Percentiles rank a stretch among this genome's conserved stretches.
Conservation (phyloP, 2,888 invertebrate genomes). For the Agriopis aurantiaria region DNA sequence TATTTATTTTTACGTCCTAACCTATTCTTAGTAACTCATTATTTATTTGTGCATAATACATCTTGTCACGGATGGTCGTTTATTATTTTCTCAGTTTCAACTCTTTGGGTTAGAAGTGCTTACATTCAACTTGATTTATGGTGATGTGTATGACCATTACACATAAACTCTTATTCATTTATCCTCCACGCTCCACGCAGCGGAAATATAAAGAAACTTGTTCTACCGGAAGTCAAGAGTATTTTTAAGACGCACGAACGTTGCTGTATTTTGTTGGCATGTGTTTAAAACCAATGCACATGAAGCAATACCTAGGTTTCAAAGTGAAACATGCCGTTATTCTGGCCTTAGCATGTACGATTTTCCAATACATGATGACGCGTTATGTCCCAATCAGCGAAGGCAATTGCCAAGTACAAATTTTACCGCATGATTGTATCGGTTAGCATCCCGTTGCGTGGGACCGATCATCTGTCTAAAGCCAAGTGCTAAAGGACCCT, state of each 20-base stretch:
- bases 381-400: no score
- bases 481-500: not conserved
- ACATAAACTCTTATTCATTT: conserved; percentile 30
- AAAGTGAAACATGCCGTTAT: not conserved
- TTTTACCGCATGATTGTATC: no score
- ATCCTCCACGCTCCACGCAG: conserved; percentile 14
- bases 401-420: no score
- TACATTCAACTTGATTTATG: conserved; percentile 28
- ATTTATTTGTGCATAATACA: conserved; percentile 5
- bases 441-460: not conserved
- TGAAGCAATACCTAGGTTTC: not conserved
- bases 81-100: conserved; percentile 54
- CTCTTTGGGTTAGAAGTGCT: conserved; percentile 46
- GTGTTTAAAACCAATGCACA: not conserved
- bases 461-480: no score
- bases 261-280: conserved; percentile 7
- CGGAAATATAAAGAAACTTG: conserved; percentile 31
- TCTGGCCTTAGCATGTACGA: not conserved
- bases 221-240: conserved; percentile 25
- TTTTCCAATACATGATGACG: not conserved
- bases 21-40: no score
- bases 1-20: no score
- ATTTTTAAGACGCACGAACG: conserved; percentile 11
- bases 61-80: conserved; percentile 31
- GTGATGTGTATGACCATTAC: conserved; percentile 1